Evolutionary conservation across 2,888 invertebrate species (phyloP).

Genomic region (Bellardia pandia): DNA sequence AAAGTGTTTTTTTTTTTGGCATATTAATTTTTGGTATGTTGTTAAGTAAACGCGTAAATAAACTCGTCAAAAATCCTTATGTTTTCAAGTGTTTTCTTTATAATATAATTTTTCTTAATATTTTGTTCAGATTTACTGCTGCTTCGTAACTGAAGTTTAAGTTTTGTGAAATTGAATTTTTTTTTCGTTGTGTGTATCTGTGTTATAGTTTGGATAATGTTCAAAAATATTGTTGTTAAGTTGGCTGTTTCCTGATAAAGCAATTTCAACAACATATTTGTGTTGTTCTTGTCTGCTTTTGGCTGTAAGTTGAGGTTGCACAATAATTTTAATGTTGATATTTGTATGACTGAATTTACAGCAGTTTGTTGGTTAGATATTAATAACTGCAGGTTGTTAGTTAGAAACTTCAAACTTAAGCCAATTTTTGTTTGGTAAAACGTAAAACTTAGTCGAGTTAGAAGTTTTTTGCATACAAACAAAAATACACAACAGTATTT

Average conservation of each 20-base stretch:
- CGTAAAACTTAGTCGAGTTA: not conserved
- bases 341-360: slow-evolving; percentile 53
- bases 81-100: slow-evolving; percentile 35
- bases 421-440: not conserved
- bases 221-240: slow-evolving; percentile 46
- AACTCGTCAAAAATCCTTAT: slow-evolving; percentile 52
- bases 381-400: slow-evolving; percentile 37
- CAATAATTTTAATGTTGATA: slow-evolving; percentile 47
- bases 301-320: slow-evolving; percentile 50
- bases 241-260: slow-evolving; percentile 52
- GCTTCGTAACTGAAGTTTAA: not conserved
- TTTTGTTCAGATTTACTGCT: slow-evolving; percentile 10
- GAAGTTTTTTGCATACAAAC: not conserved
- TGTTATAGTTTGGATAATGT: slow-evolving; percentile 43
- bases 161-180: slow-evolving; percentile 21
- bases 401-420: slow-evolving; percentile 26
- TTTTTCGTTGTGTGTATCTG: not conserved
- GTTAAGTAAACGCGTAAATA: slow-evolving; percentile 46
- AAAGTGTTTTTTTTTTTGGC: not conserved
- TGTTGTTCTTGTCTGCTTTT: slow-evolving; percentile 4
- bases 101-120: slow-evolving; percentile 23
- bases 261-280: slow-evolving; percentile 41
- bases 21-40: slow-evolving; percentile 7
- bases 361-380: slow-evolving; percentile 44
- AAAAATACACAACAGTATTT: too few relatives aligned